Evolutionary conservation across 2,888 invertebrate genomes (phyloP), one percentile per base, ranked within the genome.

Genomic region (Xanthorhoe designata): DNA sequence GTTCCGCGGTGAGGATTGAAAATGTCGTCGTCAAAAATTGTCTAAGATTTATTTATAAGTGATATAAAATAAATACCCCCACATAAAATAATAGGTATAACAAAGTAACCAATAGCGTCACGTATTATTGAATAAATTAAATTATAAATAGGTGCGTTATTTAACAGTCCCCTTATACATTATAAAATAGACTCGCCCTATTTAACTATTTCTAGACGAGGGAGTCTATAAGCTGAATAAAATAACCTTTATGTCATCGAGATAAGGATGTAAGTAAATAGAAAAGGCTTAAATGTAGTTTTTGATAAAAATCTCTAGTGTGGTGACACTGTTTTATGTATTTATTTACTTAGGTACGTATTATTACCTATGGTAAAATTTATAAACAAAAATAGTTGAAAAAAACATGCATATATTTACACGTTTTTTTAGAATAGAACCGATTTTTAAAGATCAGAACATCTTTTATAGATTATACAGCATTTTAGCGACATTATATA

Each of bases 131-230:
- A 80, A 82, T 80, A 83, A 77, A 78, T 79, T 80, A 79, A 73
- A 78, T 68, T 72, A 70, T 70, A 66, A 62, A 68, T 68, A 57
- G 51, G 70, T 73, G 75, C 74, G 79, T 76, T 76, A 76, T 74
- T 71, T 70, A 67, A 72, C 67, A 64, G 69, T 66, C 75, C 75
- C 76, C 74, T 73, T 70, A 63, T 42, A 42, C 13, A 38, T 57
- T 62, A 32, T 64, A 50, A 71, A 78, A 77, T 77, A 78, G 73
- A 77, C 69, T 74, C 77, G 77, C 83, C 80, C 78, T 73, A 68
- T 77, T 71, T 42, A 52, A 60, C 79, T 84, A 84, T 78, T 75
- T 77, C 80, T 89, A 88, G 87, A 83, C 69, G 76, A 88, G 85
- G 84, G 83, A 67, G 69, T 76, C 78, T 78, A 80, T 77, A 73